Evolutionary conservation across 1,140 invertebrate species (phyloP).

Genomic region (Drosophila nikananu): DNA sequence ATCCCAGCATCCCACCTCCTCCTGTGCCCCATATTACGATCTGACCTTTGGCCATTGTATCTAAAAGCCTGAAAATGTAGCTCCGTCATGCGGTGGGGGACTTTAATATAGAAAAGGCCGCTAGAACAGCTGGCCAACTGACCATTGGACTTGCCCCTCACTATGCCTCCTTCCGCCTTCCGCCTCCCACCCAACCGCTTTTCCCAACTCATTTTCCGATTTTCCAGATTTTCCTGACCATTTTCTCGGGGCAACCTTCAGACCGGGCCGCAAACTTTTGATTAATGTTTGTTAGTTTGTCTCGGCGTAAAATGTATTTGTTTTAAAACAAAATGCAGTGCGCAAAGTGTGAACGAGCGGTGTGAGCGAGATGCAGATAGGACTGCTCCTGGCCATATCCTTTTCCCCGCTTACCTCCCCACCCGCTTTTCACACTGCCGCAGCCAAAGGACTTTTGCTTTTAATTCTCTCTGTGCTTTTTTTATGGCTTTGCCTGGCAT

Average conservation of each 20-base stretch:
- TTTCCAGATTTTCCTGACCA: slow-evolving; percentile 29
- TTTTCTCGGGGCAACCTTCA: slow-evolving; percentile 58
- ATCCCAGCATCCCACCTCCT: slow-evolving; percentile 1
- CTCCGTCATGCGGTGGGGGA: slow-evolving; percentile 44
- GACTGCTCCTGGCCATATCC: slow-evolving; percentile 23
- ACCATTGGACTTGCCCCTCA: slow-evolving; percentile 14
- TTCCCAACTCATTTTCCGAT: slow-evolving; percentile 29
- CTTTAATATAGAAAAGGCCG: slow-evolving; percentile 57
- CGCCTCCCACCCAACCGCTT: background rate
- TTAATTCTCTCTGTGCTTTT: slow-evolving; percentile 41
- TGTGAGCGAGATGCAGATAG: slow-evolving; percentile 41
- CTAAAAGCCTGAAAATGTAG: slow-evolving; percentile 55
- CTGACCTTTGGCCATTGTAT: slow-evolving; percentile 61
- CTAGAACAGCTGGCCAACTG: slow-evolving; percentile 39
- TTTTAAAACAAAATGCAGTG: slow-evolving; percentile 76
- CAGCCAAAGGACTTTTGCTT: slow-evolving; percentile 40
- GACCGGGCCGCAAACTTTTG: slow-evolving; percentile 71
- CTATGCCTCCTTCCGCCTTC: background rate
- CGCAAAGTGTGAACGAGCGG: slow-evolving; percentile 45
- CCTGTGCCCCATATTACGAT: slow-evolving; percentile 44
- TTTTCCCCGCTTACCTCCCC: background rate
- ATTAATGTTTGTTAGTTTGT: slow-evolving; percentile 81
- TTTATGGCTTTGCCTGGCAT: slow-evolving; percentile 33
- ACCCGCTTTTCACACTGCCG: slow-evolving; percentile 3
- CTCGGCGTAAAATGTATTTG: slow-evolving; percentile 74